These are phyloP conservation scores for Chloromyia formosa DNA, from an alignment of 2,888 invertebrate species.

Conservation along the genomic window DNA sequence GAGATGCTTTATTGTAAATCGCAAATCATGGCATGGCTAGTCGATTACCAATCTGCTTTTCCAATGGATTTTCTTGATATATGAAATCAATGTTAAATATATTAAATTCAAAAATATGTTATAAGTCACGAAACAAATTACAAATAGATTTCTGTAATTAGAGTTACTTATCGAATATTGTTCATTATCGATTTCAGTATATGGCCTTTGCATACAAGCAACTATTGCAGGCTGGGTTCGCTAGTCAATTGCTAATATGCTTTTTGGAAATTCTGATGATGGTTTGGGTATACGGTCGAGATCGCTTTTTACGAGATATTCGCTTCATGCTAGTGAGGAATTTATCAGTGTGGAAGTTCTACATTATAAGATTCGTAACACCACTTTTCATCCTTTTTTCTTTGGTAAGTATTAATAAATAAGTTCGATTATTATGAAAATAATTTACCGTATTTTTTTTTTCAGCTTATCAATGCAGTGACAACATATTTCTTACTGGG, in stretches of 20 bases:
- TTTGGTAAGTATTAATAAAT: conserved; percentile 53
- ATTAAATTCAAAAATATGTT: too few relatives aligned
- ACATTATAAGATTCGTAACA: conserved; percentile 72
- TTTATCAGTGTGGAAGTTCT: conserved; percentile 47
- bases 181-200: background rate
- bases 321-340: conserved; percentile 47
- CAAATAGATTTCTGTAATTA: too few relatives aligned
- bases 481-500: background rate
- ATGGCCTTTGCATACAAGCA: background rate
- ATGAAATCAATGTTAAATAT: too few relatives aligned
- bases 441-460: too few relatives aligned
- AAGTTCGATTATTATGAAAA: too few relatives aligned
- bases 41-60: too few relatives aligned
- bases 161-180: too few relatives aligned
- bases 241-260: conserved; percentile 73
- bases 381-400: conserved; percentile 68
- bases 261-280: conserved; percentile 53
- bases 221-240: background rate
- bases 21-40: too few relatives aligned
- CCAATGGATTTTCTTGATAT: too few relatives aligned
- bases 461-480: conserved; percentile 1
- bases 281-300: conserved; percentile 50
- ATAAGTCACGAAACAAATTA: too few relatives aligned
- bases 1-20: too few relatives aligned
- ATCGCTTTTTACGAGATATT: conserved; percentile 50